phyloP scores from a whole-genome alignment of 2,888 invertebrate species.

The Netelia virgata region DNA sequence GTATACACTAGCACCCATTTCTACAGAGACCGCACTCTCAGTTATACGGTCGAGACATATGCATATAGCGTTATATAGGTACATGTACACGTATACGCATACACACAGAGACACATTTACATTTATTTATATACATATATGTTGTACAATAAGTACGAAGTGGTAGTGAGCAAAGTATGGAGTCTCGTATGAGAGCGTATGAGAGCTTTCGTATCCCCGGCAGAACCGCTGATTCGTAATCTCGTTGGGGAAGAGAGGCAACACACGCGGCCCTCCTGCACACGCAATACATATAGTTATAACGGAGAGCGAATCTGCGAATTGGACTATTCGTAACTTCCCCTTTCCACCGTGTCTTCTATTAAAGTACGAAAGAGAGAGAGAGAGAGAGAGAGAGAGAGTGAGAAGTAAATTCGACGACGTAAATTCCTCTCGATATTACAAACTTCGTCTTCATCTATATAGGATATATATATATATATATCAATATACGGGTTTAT shows the following conservation, averaged over 20 bases:
- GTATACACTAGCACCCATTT: constrained; percentile 12
- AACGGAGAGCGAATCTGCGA: constrained; percentile 44
- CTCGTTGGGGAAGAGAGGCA: constrained; percentile 47
- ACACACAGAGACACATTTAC: not conserved
- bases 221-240: constrained; percentile 63
- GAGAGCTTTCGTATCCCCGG: constrained; percentile 23
- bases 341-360: constrained; percentile 15
- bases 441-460: constrained; percentile 1
- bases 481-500: not conserved
- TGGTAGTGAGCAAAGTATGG: constrained; percentile 1
- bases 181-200: constrained; percentile 13
- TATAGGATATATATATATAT: not conserved
- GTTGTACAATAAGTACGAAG: not conserved
- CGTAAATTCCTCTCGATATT: constrained; percentile 58
- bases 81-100: not conserved
- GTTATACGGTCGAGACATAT: no score
- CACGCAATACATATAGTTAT: constrained; percentile 20
- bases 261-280: constrained; percentile 8
- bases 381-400: not conserved
- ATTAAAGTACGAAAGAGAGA: not conserved
- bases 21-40: constrained; percentile 8
- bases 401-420: constrained; percentile 35
- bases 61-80: not conserved
- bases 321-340: constrained; percentile 56
- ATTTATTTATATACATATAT: no score